phyloP scores from a whole-genome alignment of 2,113 vertebrate genomes.

The Nycticryphes semicollaris region DNA sequence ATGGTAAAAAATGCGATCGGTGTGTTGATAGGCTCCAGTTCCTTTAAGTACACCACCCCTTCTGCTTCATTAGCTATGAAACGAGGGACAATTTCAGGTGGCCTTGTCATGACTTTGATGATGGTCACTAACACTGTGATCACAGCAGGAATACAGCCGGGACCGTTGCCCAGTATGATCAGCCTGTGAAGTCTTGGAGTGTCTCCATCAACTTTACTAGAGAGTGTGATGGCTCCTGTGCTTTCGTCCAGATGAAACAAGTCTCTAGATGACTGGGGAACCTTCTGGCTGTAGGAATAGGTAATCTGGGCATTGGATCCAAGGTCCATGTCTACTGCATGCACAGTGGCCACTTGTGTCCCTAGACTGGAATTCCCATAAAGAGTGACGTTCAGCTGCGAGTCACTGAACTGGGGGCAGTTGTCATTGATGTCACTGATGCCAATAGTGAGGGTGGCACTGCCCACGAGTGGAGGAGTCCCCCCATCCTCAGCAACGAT shows the following conservation, averaged over 20 bases:
- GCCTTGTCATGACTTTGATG: conserved; percentile 84
- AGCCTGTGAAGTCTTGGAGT: conserved; percentile 84
- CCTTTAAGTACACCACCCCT: conserved; percentile 88
- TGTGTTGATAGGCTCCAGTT: conserved; percentile 88
- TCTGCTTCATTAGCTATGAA: conserved; percentile 91
- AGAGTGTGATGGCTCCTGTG: conserved; percentile 85
- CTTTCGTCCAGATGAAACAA: conserved; percentile 87
- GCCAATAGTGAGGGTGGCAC: conserved; percentile 88
- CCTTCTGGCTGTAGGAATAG: conserved; percentile 93
- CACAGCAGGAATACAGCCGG: conserved; percentile 93
- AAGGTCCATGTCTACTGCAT: conserved; percentile 88
- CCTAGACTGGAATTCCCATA: conserved; percentile 89
- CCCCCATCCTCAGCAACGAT: conserved; percentile 95
- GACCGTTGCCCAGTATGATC: conserved; percentile 87
- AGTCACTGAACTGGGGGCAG: conserved; percentile 88
- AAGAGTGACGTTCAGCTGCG: conserved; percentile 86
- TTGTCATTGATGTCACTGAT: conserved; percentile 96
- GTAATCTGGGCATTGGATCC: conserved; percentile 89
- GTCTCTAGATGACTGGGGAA: conserved; percentile 82
- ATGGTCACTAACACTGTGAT: conserved; percentile 84
- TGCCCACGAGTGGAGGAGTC: conserved; percentile 86
- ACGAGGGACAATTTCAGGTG: conserved; percentile 85
- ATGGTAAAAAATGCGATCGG: conserved; percentile 95
- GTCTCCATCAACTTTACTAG: conserved; percentile 79
- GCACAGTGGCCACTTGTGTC: conserved; percentile 78